Evolutionary conservation across 1,140 invertebrate species (phyloP).

Genomic region (Trichonephila clavata): DNA sequence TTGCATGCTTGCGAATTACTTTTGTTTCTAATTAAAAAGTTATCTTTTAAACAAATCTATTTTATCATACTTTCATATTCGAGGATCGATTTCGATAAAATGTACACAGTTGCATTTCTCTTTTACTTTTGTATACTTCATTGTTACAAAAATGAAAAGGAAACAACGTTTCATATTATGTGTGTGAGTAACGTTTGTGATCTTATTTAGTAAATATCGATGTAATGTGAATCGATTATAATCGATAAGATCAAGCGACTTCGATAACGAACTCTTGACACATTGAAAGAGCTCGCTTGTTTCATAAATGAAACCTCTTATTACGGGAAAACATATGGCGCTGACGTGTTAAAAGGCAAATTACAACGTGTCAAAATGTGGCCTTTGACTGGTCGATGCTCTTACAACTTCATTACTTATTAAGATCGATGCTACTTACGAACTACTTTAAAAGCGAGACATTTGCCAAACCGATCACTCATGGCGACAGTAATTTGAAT

Average conservation of each 20-base stretch:
- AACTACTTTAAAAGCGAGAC: background rate
- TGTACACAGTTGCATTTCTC: too few relatives aligned
- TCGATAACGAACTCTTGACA: constrained; percentile 24
- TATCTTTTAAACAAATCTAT: too few relatives aligned
- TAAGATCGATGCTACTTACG: background rate
- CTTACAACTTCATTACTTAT: constrained; percentile 37
- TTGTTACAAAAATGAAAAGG: too few relatives aligned
- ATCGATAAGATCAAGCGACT: constrained; percentile 20
- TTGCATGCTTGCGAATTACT: too few relatives aligned
- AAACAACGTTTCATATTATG: too few relatives aligned
- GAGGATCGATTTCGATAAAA: too few relatives aligned
- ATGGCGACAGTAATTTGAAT: background rate
- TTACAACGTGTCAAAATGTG: constrained; percentile 40
- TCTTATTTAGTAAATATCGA: too few relatives aligned
- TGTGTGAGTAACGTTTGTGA: background rate
- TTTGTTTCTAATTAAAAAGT: too few relatives aligned
- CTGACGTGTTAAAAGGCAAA: constrained; percentile 13
- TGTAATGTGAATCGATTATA: background rate
- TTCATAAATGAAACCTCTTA: constrained; percentile 21
- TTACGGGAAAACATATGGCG: constrained; percentile 43
- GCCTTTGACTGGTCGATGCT: background rate
- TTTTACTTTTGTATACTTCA: too few relatives aligned
- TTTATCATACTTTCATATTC: too few relatives aligned
- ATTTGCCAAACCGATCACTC: background rate
- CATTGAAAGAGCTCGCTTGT: constrained; percentile 1